phyloP scores from a whole-genome alignment of 2,888 invertebrate species.

The Xanthia icteritia region DNA sequence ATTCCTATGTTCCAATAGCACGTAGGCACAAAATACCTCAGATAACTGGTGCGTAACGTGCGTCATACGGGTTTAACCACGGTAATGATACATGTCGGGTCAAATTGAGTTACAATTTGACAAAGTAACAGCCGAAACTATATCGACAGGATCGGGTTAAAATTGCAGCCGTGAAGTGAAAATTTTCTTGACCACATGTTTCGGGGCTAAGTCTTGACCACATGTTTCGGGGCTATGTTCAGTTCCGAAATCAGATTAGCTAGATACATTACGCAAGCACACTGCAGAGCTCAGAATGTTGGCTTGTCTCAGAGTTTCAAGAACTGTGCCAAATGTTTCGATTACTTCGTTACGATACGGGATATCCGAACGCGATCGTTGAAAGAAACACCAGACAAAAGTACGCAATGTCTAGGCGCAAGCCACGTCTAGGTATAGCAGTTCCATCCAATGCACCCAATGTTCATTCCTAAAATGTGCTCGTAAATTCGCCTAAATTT shows the following conservation, averaged over 20 bases:
- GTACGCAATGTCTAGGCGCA: background rate
- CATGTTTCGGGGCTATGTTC: background rate
- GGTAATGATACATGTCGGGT: conserved; percentile 45
- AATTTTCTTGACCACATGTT: background rate
- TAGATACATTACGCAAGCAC: background rate
- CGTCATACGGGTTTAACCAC: conserved; percentile 40
- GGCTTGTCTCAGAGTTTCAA: background rate
- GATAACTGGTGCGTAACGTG: conserved; percentile 33
- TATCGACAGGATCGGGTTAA: conserved; percentile 2
- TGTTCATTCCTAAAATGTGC: conserved; percentile 13
- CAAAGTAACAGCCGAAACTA: background rate
- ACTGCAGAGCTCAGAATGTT: background rate
- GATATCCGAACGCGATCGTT: background rate
- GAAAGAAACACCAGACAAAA: background rate
- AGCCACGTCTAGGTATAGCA: background rate
- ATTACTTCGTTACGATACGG: background rate
- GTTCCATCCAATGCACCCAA: background rate
- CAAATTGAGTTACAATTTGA: conserved; percentile 25
- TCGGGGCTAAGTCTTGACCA: no score
- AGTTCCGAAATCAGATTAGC: background rate
- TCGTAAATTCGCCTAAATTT: conserved; percentile 22
- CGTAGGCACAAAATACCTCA: conserved; percentile 37
- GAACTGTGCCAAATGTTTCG: background rate
- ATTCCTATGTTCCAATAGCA: conserved; percentile 20
- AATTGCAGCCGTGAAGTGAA: conserved; percentile 4